These are phyloP conservation scores for Choristoneura rosaceana DNA, from an alignment of 2,888 invertebrate species.

Conservation along the genomic window DNA sequence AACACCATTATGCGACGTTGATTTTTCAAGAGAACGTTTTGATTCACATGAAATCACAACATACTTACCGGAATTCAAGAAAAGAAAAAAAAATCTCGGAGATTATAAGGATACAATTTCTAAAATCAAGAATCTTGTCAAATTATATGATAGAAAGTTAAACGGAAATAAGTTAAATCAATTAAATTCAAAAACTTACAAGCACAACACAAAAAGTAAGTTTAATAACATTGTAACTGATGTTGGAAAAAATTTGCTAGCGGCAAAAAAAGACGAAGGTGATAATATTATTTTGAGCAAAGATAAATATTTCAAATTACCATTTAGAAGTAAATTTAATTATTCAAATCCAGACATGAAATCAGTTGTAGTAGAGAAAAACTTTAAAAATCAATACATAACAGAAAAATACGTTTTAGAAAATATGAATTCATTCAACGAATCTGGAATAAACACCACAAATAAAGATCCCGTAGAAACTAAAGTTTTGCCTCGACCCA, in stretches of 20 bases:
- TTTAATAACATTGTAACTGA: background rate
- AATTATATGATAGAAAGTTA: slow-evolving; percentile 54
- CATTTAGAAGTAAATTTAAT: background rate
- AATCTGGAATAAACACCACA: slow-evolving; percentile 11
- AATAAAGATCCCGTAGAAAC: background rate
- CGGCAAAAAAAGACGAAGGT: background rate
- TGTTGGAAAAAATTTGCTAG: background rate
- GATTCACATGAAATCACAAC: slow-evolving; percentile 33
- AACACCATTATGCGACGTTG: slow-evolving; percentile 46
- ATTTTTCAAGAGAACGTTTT: slow-evolving; percentile 36
- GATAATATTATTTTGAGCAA: background rate
- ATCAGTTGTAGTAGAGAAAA: background rate
- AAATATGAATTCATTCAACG: background rate
- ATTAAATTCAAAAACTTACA: background rate
- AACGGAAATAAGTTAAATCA: slow-evolving; percentile 33
- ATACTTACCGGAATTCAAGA: background rate
- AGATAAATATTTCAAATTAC: background rate
- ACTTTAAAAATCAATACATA: background rate
- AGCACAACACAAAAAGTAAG: background rate
- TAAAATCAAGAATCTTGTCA: slow-evolving; percentile 59
- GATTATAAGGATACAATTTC: slow-evolving; percentile 56
- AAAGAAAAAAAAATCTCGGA: background rate
- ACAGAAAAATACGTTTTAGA: background rate
- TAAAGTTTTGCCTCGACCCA: background rate
- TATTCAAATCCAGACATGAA: background rate